These are phyloP conservation scores for Drosophila simulans DNA, from an alignment of 1,140 invertebrate species.

Conservation along the genomic window DNA sequence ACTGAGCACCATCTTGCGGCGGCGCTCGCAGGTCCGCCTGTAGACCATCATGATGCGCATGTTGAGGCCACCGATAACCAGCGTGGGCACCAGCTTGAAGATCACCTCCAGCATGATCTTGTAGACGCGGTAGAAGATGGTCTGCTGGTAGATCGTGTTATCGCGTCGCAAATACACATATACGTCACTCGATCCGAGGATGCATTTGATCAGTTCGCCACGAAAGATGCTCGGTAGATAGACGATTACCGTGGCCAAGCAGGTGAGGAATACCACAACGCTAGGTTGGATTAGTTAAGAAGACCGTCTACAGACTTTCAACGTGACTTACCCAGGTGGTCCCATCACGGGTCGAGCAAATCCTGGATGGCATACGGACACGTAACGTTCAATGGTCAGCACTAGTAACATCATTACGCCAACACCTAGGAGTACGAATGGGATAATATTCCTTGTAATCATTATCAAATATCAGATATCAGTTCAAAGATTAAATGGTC, in stretches of 20 bases:
- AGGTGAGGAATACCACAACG: conserved; percentile 87
- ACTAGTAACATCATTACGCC: conserved; percentile 92
- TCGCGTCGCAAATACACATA: conserved; percentile 87
- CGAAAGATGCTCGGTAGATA: conserved; percentile 89
- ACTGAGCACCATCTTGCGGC: conserved; percentile 88
- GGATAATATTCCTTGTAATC: background rate
- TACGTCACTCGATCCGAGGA: conserved; percentile 84
- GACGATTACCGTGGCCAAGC: conserved; percentile 87
- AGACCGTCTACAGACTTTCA: too few relatives aligned
- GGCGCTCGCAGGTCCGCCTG: conserved; percentile 87
- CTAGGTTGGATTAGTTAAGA: conserved; percentile 13
- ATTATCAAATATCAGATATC: background rate
- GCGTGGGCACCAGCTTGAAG: conserved; percentile 89
- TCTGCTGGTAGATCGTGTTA: conserved; percentile 85
- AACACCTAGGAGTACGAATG: conserved; percentile 85
- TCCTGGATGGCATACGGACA: conserved; percentile 92
- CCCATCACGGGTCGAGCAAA: conserved; percentile 87
- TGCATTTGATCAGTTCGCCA: conserved; percentile 87
- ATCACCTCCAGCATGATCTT: conserved; percentile 88
- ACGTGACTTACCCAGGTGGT: conserved; percentile 85
- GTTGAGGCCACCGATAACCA: conserved; percentile 89
- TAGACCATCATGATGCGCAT: conserved; percentile 90
- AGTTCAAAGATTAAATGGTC: too few relatives aligned
- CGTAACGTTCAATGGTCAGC: conserved; percentile 91
- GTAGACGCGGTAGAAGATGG: conserved; percentile 87